Conservation (phyloP, 2,888 invertebrate genomes). For the Dilophus febrilis region DNA sequence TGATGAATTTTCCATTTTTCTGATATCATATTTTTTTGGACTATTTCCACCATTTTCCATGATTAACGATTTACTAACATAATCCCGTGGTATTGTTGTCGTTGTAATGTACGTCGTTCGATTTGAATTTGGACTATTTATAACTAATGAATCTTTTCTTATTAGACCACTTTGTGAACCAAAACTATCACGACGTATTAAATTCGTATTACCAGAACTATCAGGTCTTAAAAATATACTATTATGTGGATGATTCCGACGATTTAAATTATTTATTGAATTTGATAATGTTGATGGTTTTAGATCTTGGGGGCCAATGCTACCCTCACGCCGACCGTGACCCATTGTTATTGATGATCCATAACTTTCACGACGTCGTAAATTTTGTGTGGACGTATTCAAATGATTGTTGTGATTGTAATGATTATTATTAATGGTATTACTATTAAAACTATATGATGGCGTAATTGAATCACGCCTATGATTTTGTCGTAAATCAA, state of each 20-base stretch:
- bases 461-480: not conserved
- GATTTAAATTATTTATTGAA: not conserved
- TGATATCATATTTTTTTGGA: not conserved
- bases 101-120: too few relatives aligned
- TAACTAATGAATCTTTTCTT: constrained; percentile 1
- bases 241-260: constrained; percentile 3
- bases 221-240: constrained; percentile 11
- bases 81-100: constrained; percentile 4
- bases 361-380: constrained; percentile 7
- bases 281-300: not conserved
- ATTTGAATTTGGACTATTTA: too few relatives aligned
- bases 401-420: not conserved
- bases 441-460: too few relatives aligned
- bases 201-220: constrained; percentile 11
- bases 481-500: constrained; percentile 1
- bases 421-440: not conserved
- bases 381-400: constrained; percentile 7
- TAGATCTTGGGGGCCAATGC: constrained; percentile 3
- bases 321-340: constrained; percentile 7
- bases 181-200: constrained; percentile 12
- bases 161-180: constrained; percentile 4
- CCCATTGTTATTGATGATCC: constrained; percentile 3
- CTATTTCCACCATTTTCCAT: not conserved
- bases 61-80: constrained; percentile 5
- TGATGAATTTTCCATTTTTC: not conserved